Evolutionary conservation across 2,113 vertebrate species (phyloP).

Genomic region (Peromyscus maniculatus): DNA sequence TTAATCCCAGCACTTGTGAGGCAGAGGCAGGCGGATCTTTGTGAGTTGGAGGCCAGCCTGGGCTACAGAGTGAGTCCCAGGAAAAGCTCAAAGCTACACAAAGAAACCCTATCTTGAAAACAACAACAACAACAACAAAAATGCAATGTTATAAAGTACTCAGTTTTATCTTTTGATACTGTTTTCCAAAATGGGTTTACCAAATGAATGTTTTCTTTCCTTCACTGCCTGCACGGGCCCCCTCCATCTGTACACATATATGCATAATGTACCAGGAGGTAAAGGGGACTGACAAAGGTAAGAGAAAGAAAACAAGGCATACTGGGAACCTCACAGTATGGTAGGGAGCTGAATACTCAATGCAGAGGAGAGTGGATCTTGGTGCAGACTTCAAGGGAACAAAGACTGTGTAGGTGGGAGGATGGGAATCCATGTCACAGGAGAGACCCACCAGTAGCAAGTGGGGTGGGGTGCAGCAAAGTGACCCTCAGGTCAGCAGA

Average conservation of each 20-base stretch:
- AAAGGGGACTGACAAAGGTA: not conserved
- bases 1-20: too few relatives aligned
- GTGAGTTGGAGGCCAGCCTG: too few relatives aligned
- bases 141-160: conserved; percentile 42
- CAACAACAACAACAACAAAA: not conserved
- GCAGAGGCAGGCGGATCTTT: too few relatives aligned
- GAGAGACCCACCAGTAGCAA: not conserved
- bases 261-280: not conserved
- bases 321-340: not conserved
- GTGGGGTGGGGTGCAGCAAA: not conserved
- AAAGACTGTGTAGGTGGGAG: not conserved
- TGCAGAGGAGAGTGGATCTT: not conserved
- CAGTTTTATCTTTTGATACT: conserved; percentile 33
- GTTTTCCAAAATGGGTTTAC: conserved; percentile 13
- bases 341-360: not conserved
- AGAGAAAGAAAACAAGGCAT: not conserved
- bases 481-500: not conserved
- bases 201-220: not conserved
- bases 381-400: not conserved
- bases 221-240: not conserved
- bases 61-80: too few relatives aligned
- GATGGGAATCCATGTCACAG: not conserved
- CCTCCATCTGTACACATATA: not conserved
- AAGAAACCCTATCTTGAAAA: too few relatives aligned
- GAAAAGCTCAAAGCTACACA: too few relatives aligned